These are phyloP conservation scores for Riparia riparia DNA, from an alignment of 2,113 vertebrate genomes.

Conservation along the genomic window DNA sequence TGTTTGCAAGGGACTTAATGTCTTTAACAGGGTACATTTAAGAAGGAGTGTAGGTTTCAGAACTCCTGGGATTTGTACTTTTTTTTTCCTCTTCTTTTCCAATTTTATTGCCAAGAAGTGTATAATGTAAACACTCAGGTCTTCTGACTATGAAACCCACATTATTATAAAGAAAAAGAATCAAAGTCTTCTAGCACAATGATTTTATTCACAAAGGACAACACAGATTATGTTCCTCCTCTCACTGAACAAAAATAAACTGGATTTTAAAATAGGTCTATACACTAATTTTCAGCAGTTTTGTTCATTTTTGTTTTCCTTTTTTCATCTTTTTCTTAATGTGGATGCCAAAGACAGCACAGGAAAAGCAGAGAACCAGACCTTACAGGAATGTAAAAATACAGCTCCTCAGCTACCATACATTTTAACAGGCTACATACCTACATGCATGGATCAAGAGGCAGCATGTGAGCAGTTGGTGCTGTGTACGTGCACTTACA, in stretches of 20 bases:
- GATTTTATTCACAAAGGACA: slow-evolving; percentile 48
- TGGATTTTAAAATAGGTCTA: slow-evolving; percentile 14
- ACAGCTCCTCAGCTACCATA: neutral
- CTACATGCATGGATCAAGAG: neutral
- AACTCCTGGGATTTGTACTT: slow-evolving; percentile 67
- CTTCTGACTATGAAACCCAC: slow-evolving; percentile 31
- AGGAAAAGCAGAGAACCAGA: slow-evolving; percentile 35
- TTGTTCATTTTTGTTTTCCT: neutral
- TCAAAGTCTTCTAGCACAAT: slow-evolving; percentile 22
- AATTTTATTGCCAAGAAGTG: slow-evolving; percentile 65
- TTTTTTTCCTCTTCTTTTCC: slow-evolving; percentile 60
- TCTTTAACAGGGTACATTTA: slow-evolving; percentile 72
- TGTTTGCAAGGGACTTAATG: slow-evolving; percentile 77
- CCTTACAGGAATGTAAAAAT: slow-evolving; percentile 32
- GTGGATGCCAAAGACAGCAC: slow-evolving; percentile 48
- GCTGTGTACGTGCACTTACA: neutral
- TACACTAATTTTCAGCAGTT: neutral
- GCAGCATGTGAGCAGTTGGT: neutral
- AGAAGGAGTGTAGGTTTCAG: slow-evolving; percentile 70
- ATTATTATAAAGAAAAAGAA: slow-evolving; percentile 13
- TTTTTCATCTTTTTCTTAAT: slow-evolving; percentile 34
- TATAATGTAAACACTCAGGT: slow-evolving; percentile 49
- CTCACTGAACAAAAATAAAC: slow-evolving; percentile 16
- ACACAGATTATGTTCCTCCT: neutral
- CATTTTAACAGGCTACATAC: neutral